Evolutionary conservation across 30 jellyfish, hydroid and myxozoan genomes (phyloP), one percentile per base, ranked within the genome.

Genomic region (Aurelia aurita complex sp. Pacific): DNA sequence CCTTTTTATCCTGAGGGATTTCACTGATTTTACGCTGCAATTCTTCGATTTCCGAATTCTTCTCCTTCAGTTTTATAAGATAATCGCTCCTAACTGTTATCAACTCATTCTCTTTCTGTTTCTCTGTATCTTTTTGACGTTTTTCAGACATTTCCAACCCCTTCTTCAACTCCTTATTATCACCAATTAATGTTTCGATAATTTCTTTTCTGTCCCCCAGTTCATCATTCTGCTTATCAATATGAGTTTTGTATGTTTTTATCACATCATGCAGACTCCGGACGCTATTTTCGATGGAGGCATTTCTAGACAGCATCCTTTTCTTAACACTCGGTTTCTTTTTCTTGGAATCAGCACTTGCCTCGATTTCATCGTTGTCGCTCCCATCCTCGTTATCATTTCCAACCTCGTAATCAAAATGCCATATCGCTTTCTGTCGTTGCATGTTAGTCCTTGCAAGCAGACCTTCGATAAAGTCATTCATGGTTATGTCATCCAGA

Each of bases 361-460:
- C 64, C 29, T 77, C 88, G 7, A 57, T 77, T 40, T 64, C 88
- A 32, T 32, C 78, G 19, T 35, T 14, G 3, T 77, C 65, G 10
- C 23, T 60, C 35, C 43, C 80, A 36, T 78, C 73, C 92, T 84
- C 93, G 64, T 74, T 63, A 23, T 73, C 89, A 50, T 55, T 29
- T 29, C 15, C 16, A 64, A 74, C 70, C 87, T 74, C 87, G 50
- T n/a, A 32, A 10, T 72, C 85, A 83, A 59, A 53, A 60, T 23
- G 29, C 46, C 81, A 70, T 12, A 84, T 53, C 33, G 93, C 87
- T 10, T 10, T 3, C 38, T 51, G 42, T 5, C 93, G 93, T 10
- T 62, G 17, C 11, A 35, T 67, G 40, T 84, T 84, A 64, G 93
- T 84, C 60, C 87, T 69, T 55, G 76, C 66, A 11, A 84, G 87